Percentiles rank a stretch among this genome's conserved stretches.
These are phyloP conservation scores for Heliconius aoede DNA, from an alignment of 2,888 invertebrate genomes.

Conservation along the genomic window DNA sequence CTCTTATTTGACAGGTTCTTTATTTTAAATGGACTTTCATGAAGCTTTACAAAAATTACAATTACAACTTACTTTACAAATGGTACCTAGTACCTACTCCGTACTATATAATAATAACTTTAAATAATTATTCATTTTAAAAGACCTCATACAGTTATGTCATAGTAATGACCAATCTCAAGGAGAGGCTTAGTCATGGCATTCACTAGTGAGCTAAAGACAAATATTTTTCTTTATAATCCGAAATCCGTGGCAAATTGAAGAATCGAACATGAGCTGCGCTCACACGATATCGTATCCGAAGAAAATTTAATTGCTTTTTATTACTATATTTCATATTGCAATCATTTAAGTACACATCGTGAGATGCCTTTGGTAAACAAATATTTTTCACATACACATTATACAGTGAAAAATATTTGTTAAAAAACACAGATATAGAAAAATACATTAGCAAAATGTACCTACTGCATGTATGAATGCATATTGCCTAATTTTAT, in stretches of 20 bases:
- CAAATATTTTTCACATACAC: neutral
- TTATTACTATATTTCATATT: neutral
- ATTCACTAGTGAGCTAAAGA: conserved; percentile 58
- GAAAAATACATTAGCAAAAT: too few relatives aligned
- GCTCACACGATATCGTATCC: conserved; percentile 34
- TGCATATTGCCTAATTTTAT: too few relatives aligned
- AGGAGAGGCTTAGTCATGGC: conserved; percentile 60
- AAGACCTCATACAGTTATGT: conserved; percentile 47
- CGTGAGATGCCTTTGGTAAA: neutral
- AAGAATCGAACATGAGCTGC: conserved; percentile 43
- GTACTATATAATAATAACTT: conserved; percentile 3
- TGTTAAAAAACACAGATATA: too few relatives aligned
- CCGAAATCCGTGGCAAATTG: conserved; percentile 60
- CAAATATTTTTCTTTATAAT: conserved; percentile 68
- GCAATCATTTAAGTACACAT: neutral
- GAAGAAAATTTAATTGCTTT: conserved; percentile 45
- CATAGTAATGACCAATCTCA: conserved; percentile 47
- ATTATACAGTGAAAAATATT: too few relatives aligned
- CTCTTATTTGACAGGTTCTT: neutral
- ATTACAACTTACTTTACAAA: too few relatives aligned
- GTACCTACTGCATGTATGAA: too few relatives aligned
- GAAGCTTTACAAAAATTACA: too few relatives aligned
- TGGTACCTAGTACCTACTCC: neutral
- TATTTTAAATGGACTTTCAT: neutral
- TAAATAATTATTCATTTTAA: conserved; percentile 6